Evolutionary conservation across 2,797 vertebrate genomes (phyloP).

Genomic region (Esox lucius): DNA sequence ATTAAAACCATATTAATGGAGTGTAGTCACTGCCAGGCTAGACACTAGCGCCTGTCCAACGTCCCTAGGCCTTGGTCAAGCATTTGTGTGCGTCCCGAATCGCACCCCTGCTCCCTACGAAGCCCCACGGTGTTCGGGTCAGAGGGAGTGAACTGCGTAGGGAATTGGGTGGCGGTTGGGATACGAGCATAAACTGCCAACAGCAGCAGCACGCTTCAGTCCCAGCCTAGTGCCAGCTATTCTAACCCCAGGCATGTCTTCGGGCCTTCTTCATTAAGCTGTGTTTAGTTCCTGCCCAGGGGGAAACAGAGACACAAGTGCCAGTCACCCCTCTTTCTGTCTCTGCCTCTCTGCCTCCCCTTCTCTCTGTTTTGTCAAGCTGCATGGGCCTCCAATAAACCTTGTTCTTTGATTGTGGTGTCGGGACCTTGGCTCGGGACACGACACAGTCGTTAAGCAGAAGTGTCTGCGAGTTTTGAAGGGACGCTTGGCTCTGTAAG

Average conservation of each 20-base stretch:
- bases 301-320: constrained; percentile 31
- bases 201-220: constrained; percentile 30
- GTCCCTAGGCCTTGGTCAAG: constrained; percentile 59
- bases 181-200: background rate
- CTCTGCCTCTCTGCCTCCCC: constrained; percentile 30
- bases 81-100: constrained; percentile 18
- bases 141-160: background rate
- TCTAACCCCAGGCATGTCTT: constrained; percentile 55
- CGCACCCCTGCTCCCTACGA: background rate
- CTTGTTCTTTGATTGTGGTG: background rate
- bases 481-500: background rate
- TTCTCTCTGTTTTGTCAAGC: constrained; percentile 16
- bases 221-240: constrained; percentile 17
- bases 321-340: constrained; percentile 20
- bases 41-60: background rate
- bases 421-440: background rate
- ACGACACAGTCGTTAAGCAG: background rate
- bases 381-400: background rate
- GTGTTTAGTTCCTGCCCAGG: constrained; percentile 34
- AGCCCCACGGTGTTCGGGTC: background rate
- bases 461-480: background rate
- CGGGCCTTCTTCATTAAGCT: constrained; percentile 43
- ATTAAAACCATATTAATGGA: constrained; percentile 63
- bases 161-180: background rate
- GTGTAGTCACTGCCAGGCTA: background rate